Evolutionary conservation across 2,888 invertebrate genomes (phyloP), one percentile per base, ranked within the genome.

Genomic region (Orthosia gracilis): DNA sequence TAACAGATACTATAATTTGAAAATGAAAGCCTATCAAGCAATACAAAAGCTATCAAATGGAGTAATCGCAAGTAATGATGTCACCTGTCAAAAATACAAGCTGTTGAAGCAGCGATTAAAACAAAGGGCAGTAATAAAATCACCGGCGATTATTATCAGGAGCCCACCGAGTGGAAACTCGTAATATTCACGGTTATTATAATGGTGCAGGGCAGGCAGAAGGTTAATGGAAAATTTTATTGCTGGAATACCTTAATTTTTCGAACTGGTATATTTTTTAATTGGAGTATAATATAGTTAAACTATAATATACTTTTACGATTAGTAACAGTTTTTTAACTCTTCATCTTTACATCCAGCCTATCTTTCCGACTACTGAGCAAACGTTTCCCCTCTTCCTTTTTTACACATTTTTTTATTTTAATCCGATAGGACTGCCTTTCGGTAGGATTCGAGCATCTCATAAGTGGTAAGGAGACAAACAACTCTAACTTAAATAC

Each of bases 161-260:
- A 75, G 13, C 54, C 62, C 73, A 57, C 50, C 75, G 64, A 69
- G 77, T 85, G 85, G 75, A 77, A 85, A 83, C 83, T 84, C 82
- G 87, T 87, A 87, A 86, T 86, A 88, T 82, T 81, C 80, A 87
- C 83, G 71, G 65, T 76, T 78, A 75, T 74, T 64, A 71, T 70
- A 23, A 75, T 54, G 31, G 62, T 47, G 40, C 62, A 71, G 70
- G 40, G 50, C 57, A 76, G 23, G 63, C 70, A 85, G 77, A 70
- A 84, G 80, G 70, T 57, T 47, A 26, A 83, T 45, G 17, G 12
- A 3, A 9, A 18, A 23, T 18, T 58, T 66, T 18, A 31, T n/a
- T 26, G 21, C 21, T n/a, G 12, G 18, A 47, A 52, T 47, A 3
- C 18, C 45, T 50, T 21, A 12, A 12, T 1, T 45, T 49, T 23